Base-by-base conservation (phyloP, 2,113 vertebrate species). In the Hemicordylus capensis region DNA sequence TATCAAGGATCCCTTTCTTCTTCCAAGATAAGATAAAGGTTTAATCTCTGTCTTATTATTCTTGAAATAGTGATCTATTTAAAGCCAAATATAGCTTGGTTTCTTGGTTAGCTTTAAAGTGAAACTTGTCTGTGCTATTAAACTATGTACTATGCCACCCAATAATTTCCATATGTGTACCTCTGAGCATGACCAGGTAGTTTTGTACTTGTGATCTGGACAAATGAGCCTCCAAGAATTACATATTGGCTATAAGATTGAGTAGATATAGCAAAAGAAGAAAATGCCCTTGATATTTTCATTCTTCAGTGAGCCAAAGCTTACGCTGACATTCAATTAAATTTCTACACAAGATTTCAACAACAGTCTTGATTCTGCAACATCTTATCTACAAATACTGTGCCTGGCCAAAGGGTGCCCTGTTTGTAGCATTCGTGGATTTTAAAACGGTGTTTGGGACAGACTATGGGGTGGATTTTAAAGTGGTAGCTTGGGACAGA, bases 151-250 rank as follows among this genome's bases (percentile, higher is more conserved):
- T 77, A n/a, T 51, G 12, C 80, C 64, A 74, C 58, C 84, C 63
- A 87, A 74, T 54, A 67, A 85, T 69, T 83, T 87, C n/a, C 51
- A 72, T 34, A 76, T 2, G 39, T 54, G 77, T 28, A 24, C 10
- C 5, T 34, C 54, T 39, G 83, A 74, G 24, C 48, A 59, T 26
- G 75, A 48, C 28, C 31, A 87, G 44, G 54, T 81, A 61, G 78
- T 80, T 82, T 87, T 91, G 44, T 84, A 17, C 54, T 86, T 64
- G 37, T 4, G 7, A 31, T 81, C 59, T 42, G 73, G 0, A 0
- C 0, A 5, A 4, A 14, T 3, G 78, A 44, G 39, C 1, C 54
- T 92, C 81, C 37, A 34, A 66, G 48, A 34, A 61, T 80, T 80
- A 58, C 4, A 7, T 4, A 58, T 44, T 37, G 81, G 11, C 46